Percentiles rank a stretch among this genome's conserved stretches.
phyloP scores from a whole-genome alignment of 1,140 invertebrate species.

The Dinothrombium tinctorium region DNA sequence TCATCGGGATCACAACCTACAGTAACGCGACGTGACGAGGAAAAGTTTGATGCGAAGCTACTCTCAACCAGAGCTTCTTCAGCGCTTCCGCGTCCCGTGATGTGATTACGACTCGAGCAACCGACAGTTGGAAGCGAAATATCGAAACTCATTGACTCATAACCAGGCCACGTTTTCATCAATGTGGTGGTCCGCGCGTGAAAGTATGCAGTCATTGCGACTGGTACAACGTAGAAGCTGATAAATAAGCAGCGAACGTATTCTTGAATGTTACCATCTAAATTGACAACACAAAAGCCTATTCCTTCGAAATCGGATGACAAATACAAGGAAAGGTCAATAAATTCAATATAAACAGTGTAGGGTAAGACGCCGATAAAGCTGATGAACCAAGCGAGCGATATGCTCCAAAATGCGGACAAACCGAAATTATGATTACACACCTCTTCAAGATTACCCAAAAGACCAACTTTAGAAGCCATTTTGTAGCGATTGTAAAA shows the following conservation, averaged over 20 bases:
- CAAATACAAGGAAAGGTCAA: slow-evolving; percentile 34
- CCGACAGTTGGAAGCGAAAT: neutral
- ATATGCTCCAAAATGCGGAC: slow-evolving; percentile 37
- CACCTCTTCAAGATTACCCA: neutral
- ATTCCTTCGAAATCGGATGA: slow-evolving; percentile 15
- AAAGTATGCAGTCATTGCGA: slow-evolving; percentile 33
- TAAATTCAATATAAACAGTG: slow-evolving; percentile 42
- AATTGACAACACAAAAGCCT: slow-evolving; percentile 21
- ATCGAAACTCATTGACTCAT: neutral
- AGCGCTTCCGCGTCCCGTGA: neutral
- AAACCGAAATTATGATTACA: slow-evolving; percentile 33
- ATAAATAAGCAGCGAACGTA: slow-evolving; percentile 23
- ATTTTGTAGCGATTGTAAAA: slow-evolving; percentile 38
- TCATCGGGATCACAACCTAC: neutral
- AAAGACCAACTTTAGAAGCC: slow-evolving; percentile 24
- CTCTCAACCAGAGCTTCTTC: neutral
- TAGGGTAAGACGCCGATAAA: slow-evolving; percentile 42
- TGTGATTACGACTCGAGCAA: neutral
- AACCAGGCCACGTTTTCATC: slow-evolving; percentile 23
- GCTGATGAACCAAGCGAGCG: slow-evolving; percentile 38
- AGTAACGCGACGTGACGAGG: neutral
- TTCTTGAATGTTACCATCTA: slow-evolving; percentile 22
- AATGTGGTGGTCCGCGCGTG: slow-evolving; percentile 35
- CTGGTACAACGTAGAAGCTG: slow-evolving; percentile 35
- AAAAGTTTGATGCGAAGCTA: neutral